Percentiles rank a stretch among this genome's conserved stretches.
Conservation (phyloP, 2,113 vertebrate species). For the Rhagologus leucostigma region DNA sequence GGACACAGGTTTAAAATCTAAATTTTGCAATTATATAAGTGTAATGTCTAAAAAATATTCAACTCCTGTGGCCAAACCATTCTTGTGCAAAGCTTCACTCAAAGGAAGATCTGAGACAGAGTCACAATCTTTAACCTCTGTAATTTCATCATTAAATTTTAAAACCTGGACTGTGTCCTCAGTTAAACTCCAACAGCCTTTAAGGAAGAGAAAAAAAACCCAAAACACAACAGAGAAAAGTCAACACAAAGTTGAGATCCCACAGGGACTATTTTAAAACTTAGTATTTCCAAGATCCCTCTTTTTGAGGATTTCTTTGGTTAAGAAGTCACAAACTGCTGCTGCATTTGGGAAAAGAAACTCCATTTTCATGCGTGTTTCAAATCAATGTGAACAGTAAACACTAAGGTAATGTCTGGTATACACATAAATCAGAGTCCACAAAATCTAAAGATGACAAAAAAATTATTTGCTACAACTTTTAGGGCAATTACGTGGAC, state of each 20-base stretch:
- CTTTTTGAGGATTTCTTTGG: not conserved
- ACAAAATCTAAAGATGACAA: not conserved
- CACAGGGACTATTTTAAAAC: not conserved
- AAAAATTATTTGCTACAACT: not conserved
- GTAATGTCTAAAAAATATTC: not conserved
- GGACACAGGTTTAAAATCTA: not conserved
- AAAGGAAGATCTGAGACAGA: not conserved
- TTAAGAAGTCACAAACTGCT: not conserved
- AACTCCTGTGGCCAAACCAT: not conserved
- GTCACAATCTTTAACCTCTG: not conserved
- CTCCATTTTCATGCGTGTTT: not conserved
- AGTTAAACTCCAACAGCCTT: not conserved
- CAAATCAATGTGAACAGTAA: not conserved
- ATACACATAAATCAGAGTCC: not conserved
- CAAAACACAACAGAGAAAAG: not conserved
- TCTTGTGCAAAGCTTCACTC: not conserved
- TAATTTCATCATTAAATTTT: not conserved
- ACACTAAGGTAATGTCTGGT: not conserved
- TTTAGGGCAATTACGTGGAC: not conserved
- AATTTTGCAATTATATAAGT: rapidly evolving
- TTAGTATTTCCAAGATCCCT: not conserved
- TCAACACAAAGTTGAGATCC: not conserved
- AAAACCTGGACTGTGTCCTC: not conserved
- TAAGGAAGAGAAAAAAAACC: not conserved
- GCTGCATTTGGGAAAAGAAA: not conserved